These are phyloP conservation scores for Polymixis lichenea DNA, from an alignment of 2,888 invertebrate species.

Conservation along the genomic window DNA sequence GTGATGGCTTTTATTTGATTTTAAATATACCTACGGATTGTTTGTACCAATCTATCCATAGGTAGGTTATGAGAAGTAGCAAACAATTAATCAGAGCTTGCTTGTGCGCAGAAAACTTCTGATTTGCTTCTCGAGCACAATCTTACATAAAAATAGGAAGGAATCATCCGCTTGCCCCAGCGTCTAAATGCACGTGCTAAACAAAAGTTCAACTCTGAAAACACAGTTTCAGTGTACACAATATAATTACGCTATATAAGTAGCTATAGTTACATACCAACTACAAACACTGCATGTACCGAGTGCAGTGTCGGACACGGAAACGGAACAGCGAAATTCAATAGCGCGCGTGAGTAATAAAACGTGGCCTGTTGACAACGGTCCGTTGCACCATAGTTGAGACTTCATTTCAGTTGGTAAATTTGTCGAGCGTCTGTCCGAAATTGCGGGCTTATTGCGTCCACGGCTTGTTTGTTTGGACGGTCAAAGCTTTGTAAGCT, in stretches of 20 bases:
- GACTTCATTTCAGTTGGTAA: conserved; percentile 88
- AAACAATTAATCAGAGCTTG: not conserved
- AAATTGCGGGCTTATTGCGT: conserved; percentile 88
- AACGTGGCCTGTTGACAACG: conserved; percentile 86
- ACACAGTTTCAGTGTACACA: conserved; percentile 2
- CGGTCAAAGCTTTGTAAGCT: conserved; percentile 86
- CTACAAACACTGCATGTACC: conserved; percentile 42
- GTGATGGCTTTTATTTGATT: not conserved
- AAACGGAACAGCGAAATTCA: conserved; percentile 82
- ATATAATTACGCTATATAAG: conserved; percentile 12
- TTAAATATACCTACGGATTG: not conserved
- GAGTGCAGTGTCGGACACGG: conserved; percentile 69
- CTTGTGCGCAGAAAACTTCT: not conserved
- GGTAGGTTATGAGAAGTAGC: not conserved
- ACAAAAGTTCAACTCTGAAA: conserved; percentile 21
- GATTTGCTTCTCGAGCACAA: not conserved
- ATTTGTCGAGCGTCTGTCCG: conserved; percentile 86
- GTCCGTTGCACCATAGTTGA: conserved; percentile 80
- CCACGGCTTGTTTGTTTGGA: conserved; percentile 83
- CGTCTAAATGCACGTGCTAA: not conserved
- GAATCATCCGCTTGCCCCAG: not conserved
- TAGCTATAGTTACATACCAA: conserved; percentile 27
- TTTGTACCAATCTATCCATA: not conserved
- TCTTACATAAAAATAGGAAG: not conserved
- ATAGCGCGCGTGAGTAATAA: conserved; percentile 85